Evolutionary conservation across 2,797 vertebrate species (phyloP).

Genomic region (Coregonus ussuriensis): DNA sequence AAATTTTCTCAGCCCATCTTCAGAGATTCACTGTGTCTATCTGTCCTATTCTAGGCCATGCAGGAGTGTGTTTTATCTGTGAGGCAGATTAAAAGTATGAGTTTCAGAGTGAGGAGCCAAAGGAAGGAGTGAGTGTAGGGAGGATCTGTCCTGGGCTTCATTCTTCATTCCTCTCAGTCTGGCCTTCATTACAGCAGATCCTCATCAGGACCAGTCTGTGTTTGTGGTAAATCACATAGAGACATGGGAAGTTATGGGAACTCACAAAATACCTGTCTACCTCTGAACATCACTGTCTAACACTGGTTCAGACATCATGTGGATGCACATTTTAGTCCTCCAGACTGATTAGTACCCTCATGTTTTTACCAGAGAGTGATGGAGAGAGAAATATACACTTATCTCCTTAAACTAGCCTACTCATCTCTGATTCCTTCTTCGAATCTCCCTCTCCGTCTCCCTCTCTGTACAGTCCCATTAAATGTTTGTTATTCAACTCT

Average conservation of each 20-base stretch:
- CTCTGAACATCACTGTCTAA: not conserved
- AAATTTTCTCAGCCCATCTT: slow-evolving; percentile 45
- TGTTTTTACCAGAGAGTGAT: not conserved
- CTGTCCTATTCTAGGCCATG: slow-evolving; percentile 20
- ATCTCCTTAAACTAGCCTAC: not conserved
- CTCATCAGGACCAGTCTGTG: slow-evolving; percentile 34
- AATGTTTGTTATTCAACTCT: slow-evolving; percentile 25
- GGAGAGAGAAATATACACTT: slow-evolving; percentile 2
- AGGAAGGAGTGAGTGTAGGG: slow-evolving; percentile 25
- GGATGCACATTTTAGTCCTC: not conserved
- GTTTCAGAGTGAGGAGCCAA: slow-evolving; percentile 44
- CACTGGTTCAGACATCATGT: not conserved
- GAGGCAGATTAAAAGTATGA: slow-evolving; percentile 64
- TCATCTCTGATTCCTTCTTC: slow-evolving; percentile 34
- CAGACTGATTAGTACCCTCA: not conserved
- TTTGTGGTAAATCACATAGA: slow-evolving; percentile 44
- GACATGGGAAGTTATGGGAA: slow-evolving; percentile 35
- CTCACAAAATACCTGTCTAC: slow-evolving; percentile 27
- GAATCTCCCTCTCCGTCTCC: slow-evolving; percentile 12
- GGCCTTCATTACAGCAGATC: slow-evolving; percentile 60
- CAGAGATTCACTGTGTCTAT: slow-evolving; percentile 47
- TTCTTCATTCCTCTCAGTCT: slow-evolving; percentile 43
- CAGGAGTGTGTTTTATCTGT: slow-evolving; percentile 54
- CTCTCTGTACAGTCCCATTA: slow-evolving; percentile 20
- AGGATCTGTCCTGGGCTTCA: slow-evolving; percentile 44